Conservation (phyloP, 2,797 vertebrate genomes). For the Carapus acus region DNA sequence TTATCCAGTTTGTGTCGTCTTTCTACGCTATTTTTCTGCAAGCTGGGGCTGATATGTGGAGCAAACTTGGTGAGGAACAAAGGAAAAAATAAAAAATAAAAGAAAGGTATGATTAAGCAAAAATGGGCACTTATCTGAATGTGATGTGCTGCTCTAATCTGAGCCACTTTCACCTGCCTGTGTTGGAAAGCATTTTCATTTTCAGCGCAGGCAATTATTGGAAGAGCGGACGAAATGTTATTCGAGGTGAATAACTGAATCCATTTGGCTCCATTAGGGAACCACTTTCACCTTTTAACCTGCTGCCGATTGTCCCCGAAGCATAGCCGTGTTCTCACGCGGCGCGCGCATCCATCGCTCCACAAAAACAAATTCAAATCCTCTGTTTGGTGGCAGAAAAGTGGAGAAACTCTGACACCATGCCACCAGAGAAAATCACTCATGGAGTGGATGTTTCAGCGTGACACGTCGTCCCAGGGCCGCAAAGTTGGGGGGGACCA, state of each 20-base stretch:
- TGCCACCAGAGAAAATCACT: background rate
- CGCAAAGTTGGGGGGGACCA: slow-evolving; percentile 1
- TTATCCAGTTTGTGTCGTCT: too few species aligned
- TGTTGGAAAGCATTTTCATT: slow-evolving; percentile 28
- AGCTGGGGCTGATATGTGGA: slow-evolving; percentile 7
- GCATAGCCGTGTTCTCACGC: slow-evolving; percentile 15
- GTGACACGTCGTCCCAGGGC: background rate
- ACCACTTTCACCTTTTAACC: slow-evolving; percentile 42
- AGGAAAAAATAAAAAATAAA: background rate
- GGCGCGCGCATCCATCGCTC: slow-evolving; percentile 28
- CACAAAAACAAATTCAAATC: slow-evolving; percentile 20
- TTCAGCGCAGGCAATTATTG: slow-evolving; percentile 35
- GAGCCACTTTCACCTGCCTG: slow-evolving; percentile 15
- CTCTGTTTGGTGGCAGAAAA: slow-evolving; percentile 7
- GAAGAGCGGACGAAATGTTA: slow-evolving; percentile 25
- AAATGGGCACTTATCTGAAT: slow-evolving; percentile 9
- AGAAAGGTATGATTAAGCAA: slow-evolving; percentile 1
- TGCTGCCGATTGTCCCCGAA: slow-evolving; percentile 25
- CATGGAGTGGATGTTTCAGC: slow-evolving; percentile 2
- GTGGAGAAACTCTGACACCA: background rate
- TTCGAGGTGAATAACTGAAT: slow-evolving; percentile 37
- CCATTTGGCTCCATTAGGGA: slow-evolving; percentile 52
- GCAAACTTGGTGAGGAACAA: background rate
- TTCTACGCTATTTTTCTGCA: too few species aligned
- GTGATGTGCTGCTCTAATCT: slow-evolving; percentile 12